Base-by-base conservation (phyloP, 2,888 invertebrate species). In the Patella ulyssiponensis region DNA sequence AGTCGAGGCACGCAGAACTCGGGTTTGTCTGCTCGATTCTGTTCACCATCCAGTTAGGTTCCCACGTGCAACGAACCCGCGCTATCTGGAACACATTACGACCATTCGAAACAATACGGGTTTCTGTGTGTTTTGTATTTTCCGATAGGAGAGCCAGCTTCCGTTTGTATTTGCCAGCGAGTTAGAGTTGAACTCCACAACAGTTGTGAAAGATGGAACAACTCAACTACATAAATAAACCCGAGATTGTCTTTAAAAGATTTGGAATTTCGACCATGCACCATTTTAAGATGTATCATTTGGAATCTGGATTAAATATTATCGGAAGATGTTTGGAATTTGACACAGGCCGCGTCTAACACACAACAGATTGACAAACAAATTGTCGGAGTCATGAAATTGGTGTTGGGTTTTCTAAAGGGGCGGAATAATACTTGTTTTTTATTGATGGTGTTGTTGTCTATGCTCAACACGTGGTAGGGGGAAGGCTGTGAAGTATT, bases 281-380 rank as follows among this genome's bases (percentile, higher is more conserved):
- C 14, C 64, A 23, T 64, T 64, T 23, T 64, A 64, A 64, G 64
- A 23, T 64, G 64, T 64, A 64, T 64, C 64, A 64, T 64, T 64
- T 64, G 20, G 20, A 12, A 64, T 64, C 64, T 64, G 64, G 64
- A 64, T 64, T 64, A 64, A 23, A 64, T 64, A 64, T 64, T 64
- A 64, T 64, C 11, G 12, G 20, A 64, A 64, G 64, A 64, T 64
- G 64, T 64, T 11, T 20, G 23, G 23, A 64, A 64, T 64, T 64
- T 64, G 64, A 64, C 64, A 64, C 64, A 64, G 64, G 64, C 64
- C 64, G 11, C 12, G 64, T 64, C 64, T 64, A 64, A 64, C 20
- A 23, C 23, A 23, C 12, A 64, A 23, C 64, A 64, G 64, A 64
- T 64, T 64, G 20, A 23, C 23, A 64, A 20, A 64, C 44, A 64